These are phyloP conservation scores for Eremobia ochroleuca DNA, from an alignment of 2,888 invertebrate species.

Conservation along the genomic window DNA sequence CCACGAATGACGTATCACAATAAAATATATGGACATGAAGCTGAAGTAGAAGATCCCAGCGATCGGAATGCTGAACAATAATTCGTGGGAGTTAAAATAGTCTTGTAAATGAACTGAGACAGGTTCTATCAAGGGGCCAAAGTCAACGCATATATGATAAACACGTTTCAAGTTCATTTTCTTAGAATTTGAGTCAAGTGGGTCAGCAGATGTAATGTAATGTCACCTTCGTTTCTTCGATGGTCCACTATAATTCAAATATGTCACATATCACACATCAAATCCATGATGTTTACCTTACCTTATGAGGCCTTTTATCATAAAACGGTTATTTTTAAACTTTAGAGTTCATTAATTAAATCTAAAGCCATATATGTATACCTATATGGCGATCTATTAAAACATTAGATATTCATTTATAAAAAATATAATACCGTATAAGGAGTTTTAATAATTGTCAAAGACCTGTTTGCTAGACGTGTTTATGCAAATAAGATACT, in stretches of 20 bases:
- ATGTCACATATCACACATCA: slow-evolving; percentile 35
- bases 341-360: not conserved
- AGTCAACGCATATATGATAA: not conserved
- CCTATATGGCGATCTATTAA: not conserved
- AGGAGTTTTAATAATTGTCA: not conserved
- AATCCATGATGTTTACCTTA: slow-evolving; percentile 40
- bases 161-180: slow-evolving; percentile 37
- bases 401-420: slow-evolving; percentile 3
- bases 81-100: not conserved
- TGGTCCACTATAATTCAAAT: slow-evolving; percentile 26
- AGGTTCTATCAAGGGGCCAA: not conserved
- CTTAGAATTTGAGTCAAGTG: slow-evolving; percentile 7
- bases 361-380: not conserved
- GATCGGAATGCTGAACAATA: not conserved
- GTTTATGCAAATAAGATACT: slow-evolving; percentile 23
- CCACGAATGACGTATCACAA: not conserved
- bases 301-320: slow-evolving; percentile 21
- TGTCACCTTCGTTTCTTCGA: slow-evolving; percentile 38
- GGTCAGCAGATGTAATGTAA: slow-evolving; percentile 13
- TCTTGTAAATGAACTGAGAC: not conserved
- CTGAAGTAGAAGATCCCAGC: not conserved
- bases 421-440: not conserved
- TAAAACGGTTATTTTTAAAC: slow-evolving; percentile 13
- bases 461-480: not conserved
- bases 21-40: not conserved